Base-by-base conservation (phyloP, 2,797 vertebrate genomes). In the Acanthiza pusilla region DNA sequence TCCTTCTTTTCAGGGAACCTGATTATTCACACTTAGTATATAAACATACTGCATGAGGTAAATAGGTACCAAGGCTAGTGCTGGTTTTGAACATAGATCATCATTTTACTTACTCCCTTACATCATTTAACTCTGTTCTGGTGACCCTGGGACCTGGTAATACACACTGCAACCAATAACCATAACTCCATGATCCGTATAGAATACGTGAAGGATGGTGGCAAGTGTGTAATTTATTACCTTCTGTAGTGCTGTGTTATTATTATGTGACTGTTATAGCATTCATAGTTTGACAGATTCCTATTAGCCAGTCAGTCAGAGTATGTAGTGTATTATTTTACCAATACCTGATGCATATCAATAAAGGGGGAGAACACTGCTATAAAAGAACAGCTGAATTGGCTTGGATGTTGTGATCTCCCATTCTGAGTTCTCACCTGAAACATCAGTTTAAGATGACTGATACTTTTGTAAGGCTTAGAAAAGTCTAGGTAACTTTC, bases 261-360 rank as follows among this genome's bases (percentile, higher is more conserved):
- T 96, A 96, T 97, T 96, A 96, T 93, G 81, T 95, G 96, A 94
- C 94, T 96, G 94, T 95, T 97, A 96, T 92, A 87, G 92, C 89
- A 93, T 96, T 96, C 84, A 74, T 90, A 84, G 92, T 94, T 94
- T 97, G 96, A 97, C 91, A 96, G 94, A 94, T 95, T 96, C 97
- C 96, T 96, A 96, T 96, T 91, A 97, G 72, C 65, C 70, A 97
- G 92, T 88, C 76, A 94, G 85, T 97, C 84, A 96, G 93, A 88
- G 81, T 81, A 72, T 91, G 50, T 72, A 94, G 66, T 86, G 76
- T 93, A 80, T 80, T 90, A 78, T 70, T 94, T 95, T 89, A 88
- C 71, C 93, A 88, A 86, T 94, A 95, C 57, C 48, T 82, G 88
- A 91, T 93, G 95, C 79, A 80, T 88, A 89, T 85, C 86, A 91